Evolutionary conservation across 1,140 invertebrate genomes (phyloP).

Genomic region (Drosophila pectinifera): DNA sequence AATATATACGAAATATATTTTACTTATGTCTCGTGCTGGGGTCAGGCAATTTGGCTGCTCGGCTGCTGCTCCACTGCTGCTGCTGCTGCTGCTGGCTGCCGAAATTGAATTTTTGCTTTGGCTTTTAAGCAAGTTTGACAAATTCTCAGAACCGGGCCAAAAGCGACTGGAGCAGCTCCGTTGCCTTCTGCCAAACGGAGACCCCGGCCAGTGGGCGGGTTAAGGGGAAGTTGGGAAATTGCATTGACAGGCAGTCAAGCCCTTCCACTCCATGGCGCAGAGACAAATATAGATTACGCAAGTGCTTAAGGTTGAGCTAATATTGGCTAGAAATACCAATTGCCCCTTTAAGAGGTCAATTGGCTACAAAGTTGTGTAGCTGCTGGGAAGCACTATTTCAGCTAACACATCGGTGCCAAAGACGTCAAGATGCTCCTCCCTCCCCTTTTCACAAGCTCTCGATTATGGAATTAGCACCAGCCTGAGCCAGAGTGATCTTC

Average conservation of each 20-base stretch:
- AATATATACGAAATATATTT: conserved; percentile 71
- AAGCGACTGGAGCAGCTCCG: conserved; percentile 57
- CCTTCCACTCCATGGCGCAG: conserved; percentile 32
- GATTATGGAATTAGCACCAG: conserved; percentile 52
- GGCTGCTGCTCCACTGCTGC: conserved; percentile 22
- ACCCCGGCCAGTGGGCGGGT: too few species aligned
- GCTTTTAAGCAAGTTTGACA: conserved; percentile 73
- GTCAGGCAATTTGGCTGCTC: conserved; percentile 58
- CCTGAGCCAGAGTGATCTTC: neutral
- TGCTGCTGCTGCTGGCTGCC: conserved; percentile 42
- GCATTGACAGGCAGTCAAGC: conserved; percentile 47
- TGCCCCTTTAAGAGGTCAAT: conserved; percentile 31
- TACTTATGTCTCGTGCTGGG: conserved; percentile 59
- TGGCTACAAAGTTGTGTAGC: conserved; percentile 13
- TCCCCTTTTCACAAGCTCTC: conserved; percentile 24
- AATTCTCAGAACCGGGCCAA: conserved; percentile 66
- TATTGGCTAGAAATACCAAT: conserved; percentile 18
- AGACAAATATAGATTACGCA: conserved; percentile 45
- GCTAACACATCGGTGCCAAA: conserved; percentile 33
- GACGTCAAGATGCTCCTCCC: conserved; percentile 19
- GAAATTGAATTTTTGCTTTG: conserved; percentile 77
- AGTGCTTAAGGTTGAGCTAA: conserved; percentile 39
- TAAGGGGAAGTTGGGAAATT: conserved; percentile 31
- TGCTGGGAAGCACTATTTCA: neutral
- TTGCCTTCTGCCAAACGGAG: conserved; percentile 17